Conservation (phyloP, 2,797 vertebrate genomes). For the Darevskia mixta region DNA sequence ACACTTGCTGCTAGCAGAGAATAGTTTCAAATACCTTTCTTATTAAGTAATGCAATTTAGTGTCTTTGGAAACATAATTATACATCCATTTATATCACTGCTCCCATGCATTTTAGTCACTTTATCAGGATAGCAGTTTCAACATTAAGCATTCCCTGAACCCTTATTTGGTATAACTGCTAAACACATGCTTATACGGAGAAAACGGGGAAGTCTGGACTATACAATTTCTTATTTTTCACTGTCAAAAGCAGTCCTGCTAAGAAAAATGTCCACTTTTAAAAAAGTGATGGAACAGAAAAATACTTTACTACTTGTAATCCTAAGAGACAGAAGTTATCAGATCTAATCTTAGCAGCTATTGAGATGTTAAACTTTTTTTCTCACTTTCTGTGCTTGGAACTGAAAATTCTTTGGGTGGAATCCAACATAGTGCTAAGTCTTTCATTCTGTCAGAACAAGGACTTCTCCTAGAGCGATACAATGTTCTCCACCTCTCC, state of each 20-base stretch:
- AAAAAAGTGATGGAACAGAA: not conserved
- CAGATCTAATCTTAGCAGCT: not conserved
- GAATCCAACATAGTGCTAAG: too few relatives aligned
- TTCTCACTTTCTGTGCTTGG: not conserved
- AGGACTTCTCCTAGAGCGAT: not conserved
- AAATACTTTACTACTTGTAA: not conserved
- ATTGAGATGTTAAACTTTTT: slow-evolving; percentile 1
- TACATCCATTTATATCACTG: slow-evolving; percentile 18
- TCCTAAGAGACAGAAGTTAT: not conserved
- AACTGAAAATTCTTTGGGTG: not conserved
- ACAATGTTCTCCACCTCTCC: too few relatives aligned
- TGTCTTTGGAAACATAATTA: slow-evolving; percentile 46
- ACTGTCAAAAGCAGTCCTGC: not conserved
- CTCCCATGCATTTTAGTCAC: slow-evolving; percentile 38
- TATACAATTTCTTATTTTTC: not conserved
- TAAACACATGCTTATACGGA: not conserved
- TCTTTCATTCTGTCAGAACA: too few relatives aligned
- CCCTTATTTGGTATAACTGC: slow-evolving; percentile 15
- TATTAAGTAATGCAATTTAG: slow-evolving; percentile 29
- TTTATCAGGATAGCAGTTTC: slow-evolving; percentile 36
- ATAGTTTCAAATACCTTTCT: slow-evolving; percentile 40
- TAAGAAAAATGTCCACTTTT: slow-evolving; percentile 7
- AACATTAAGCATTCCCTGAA: slow-evolving; percentile 5
- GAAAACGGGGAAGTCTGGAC: slow-evolving; percentile 8
- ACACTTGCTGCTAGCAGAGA: slow-evolving; percentile 21